Base-by-base conservation (phyloP, 2,113 vertebrate genomes). In the Stomatorhinus ivindoensis region DNA sequence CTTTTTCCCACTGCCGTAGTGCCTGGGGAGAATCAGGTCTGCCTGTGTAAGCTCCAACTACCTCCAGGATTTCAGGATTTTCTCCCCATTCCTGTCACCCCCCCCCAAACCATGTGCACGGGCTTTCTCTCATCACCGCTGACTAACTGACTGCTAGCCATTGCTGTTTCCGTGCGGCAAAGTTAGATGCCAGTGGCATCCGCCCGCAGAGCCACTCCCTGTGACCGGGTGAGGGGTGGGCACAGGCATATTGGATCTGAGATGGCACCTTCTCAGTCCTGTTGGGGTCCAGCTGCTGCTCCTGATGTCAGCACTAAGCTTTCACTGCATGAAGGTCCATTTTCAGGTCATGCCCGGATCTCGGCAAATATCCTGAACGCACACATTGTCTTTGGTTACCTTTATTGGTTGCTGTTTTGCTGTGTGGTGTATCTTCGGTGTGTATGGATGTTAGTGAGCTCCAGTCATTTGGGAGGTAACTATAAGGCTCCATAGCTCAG, bases 1-100 rank as follows among this genome's bases (percentile, higher is more conserved):
- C 85, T 90, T 90, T 92, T 93, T 92, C 39, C 88, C 91, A 88
- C 92, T 92, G 91, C 91, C 91, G 87, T 91, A 5, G 92, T 89
- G 91, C 94, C 93, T 89, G 89, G 89, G 91, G 94, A 50, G 92
- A 91, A 91, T 27, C 90, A 89, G 90, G 91, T 94, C 92, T 94
- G 93, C 94, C 90, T 1, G 90, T 93, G 91, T 93, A 94, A 94
- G 94, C 94, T 95, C 93, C 93, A 95, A 95, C 61, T 95, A 95
- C 91, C 92, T 61, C 91, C 90, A 90, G 88, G 91, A 92, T 88
- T 92, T 90, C 90, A 90, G 88, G 91, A 92, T 88, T 92, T 90
- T 91, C 91, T 93, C 93, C 93, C 92, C 89, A 76, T 94, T 93
- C 93, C 90, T 93, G 93, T 94, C 94, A 89, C 69, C 88, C 51